Evolutionary conservation across 1,140 invertebrate genomes (phyloP).

Genomic region (Bombus sibiricus): DNA sequence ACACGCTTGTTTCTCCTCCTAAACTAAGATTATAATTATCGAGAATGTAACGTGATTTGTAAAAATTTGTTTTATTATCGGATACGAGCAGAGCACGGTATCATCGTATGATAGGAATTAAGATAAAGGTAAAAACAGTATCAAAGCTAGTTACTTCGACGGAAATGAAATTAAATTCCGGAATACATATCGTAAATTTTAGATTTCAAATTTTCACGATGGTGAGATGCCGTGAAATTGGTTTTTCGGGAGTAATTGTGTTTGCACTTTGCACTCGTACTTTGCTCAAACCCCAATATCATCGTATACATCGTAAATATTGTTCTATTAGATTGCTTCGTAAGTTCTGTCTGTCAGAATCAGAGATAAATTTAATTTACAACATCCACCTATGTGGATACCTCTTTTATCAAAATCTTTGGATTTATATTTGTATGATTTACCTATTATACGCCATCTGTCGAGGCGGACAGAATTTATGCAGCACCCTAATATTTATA

Average conservation of each 20-base stretch:
- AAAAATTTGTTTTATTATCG: background rate
- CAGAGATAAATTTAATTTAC: background rate
- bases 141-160: background rate
- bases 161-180: background rate
- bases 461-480: background rate
- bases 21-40: background rate
- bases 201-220: no score
- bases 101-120: background rate
- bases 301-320: background rate
- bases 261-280: no score
- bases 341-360: background rate
- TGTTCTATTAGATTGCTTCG: background rate
- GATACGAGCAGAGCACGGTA: background rate
- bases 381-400: background rate
- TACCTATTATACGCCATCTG: no score
- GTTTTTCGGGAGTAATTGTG: no score
- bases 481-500: background rate
- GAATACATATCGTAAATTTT: background rate
- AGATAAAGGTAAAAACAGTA: conserved; percentile 2
- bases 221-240: no score
- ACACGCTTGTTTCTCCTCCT: background rate
- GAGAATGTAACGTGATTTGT: background rate
- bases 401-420: no score
- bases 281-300: no score
- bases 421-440: no score